Conservation (phyloP, 1,140 invertebrate genomes). For the Drosophila serrata region DNA sequence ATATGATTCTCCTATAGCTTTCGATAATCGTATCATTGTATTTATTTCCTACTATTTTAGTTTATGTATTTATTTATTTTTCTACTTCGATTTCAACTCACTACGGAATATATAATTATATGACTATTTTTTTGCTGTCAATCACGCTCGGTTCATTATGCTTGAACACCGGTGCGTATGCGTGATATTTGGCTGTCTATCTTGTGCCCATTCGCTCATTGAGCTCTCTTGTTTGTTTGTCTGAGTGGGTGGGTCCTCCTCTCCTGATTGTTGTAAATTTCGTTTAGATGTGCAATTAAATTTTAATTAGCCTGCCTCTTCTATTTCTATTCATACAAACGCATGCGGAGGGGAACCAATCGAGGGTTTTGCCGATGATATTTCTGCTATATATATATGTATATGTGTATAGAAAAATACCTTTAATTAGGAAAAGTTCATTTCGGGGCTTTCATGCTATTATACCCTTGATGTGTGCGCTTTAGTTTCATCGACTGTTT, state of each 20-base stretch:
- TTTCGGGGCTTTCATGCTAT: constrained; percentile 41
- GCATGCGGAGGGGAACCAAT: constrained; percentile 1
- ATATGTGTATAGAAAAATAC: constrained; percentile 48
- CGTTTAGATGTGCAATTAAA: constrained; percentile 80
- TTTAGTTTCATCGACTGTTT: constrained; percentile 32
- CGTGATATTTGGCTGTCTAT: constrained; percentile 57
- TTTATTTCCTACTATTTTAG: no score
- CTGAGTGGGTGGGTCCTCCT: constrained; percentile 16
- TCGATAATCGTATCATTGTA: background rate
- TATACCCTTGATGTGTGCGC: constrained; percentile 56
- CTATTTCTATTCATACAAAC: constrained; percentile 27
- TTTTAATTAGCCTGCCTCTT: constrained; percentile 76
- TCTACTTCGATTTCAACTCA: no score
- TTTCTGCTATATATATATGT: constrained; percentile 26
- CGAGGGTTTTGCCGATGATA: constrained; percentile 33
- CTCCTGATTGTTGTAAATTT: constrained; percentile 75
- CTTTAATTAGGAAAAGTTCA: constrained; percentile 57
- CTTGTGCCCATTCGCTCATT: constrained; percentile 17
- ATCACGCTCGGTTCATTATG: constrained; percentile 26
- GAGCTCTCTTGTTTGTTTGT: constrained; percentile 26
- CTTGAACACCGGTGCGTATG: constrained; percentile 36
- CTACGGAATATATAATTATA: constrained; percentile 1
- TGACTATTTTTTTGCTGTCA: constrained; percentile 10
- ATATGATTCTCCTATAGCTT: background rate
- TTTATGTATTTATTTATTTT: background rate